Base-by-base conservation (phyloP, 2,888 invertebrate species). In the Cosmorhoe ocellata region DNA sequence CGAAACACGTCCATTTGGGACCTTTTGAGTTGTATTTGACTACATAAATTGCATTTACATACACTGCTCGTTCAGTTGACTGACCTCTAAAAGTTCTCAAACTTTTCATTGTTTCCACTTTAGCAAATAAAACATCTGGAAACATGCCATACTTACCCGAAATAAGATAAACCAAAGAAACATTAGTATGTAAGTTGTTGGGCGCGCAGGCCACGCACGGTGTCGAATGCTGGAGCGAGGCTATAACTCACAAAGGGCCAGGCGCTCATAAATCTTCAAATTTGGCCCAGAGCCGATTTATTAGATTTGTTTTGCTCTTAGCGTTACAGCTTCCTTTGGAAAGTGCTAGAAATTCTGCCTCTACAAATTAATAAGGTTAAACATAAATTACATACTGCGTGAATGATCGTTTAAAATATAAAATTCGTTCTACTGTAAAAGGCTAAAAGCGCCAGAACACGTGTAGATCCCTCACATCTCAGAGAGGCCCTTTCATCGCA, bases 401-500 rank as follows among this genome's bases (percentile, higher is more conserved):
- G n/a, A n/a, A n/a, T n/a, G n/a, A n/a, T n/a, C n/a, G n/a, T n/a
- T n/a, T n/a, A n/a, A n/a, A n/a, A n/a, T n/a, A n/a, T n/a, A n/a
- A n/a, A n/a, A n/a, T n/a, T n/a, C n/a, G n/a, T n/a, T n/a, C n/a
- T n/a, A 18, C 18, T 18, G 18, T 2, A 18, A 18, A 4, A 18
- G 18, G 4, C 18, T 18, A 18, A 3, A 18, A n/a, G n/a, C n/a
- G 24, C 24, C 6, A 24, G 7, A n/a, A 22, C 18, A 24, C 18
- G 18, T 51, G 51, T 43, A 27, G 41, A 53, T 48, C 24, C 51
- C 51, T 49, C 54, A 43, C 36, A 11, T 39, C 39, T 38, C 26
- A 14, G 38, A 48, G 54, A 47, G 22, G 24, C 31, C 10, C 14
- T 54, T 37, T 41, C 47, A 41, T 43, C 55, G 49, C 66, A 61